phyloP scores from a whole-genome alignment of 2,888 invertebrate species.

The Sepioteuthis lessoniana region DNA sequence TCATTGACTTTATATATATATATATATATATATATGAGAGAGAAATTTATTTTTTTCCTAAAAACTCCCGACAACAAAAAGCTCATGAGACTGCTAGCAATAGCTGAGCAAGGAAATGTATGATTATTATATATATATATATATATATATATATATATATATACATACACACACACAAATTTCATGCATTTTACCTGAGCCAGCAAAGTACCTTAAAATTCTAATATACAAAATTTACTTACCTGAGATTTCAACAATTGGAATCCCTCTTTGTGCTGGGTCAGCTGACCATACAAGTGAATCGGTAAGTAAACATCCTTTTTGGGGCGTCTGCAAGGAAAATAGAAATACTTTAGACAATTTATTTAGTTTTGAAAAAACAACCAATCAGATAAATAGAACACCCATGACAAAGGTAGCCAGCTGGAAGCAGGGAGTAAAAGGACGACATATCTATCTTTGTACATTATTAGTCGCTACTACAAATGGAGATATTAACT shows the following conservation, averaged over 20 bases:
- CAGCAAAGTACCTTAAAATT: no score
- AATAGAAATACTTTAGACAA: not conserved
- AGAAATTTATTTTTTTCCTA: no score
- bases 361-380: not conserved
- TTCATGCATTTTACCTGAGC: not conserved
- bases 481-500: no score
- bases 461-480: no score
- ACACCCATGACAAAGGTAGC: no score
- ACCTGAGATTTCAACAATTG: constrained; percentile 73
- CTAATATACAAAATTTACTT: constrained; percentile 34
- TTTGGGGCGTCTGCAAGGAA: constrained; percentile 62
- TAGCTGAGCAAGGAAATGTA: not conserved
- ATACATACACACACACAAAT: not conserved
- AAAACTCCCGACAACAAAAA: no score
- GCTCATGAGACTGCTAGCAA: no score
- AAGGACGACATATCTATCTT: no score
- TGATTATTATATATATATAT: not conserved
- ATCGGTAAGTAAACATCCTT: constrained; percentile 79
- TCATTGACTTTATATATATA: not conserved
- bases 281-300: constrained; percentile 89
- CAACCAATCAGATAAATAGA: not conserved
- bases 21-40: no score
- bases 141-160: constrained; percentile 19
- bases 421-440: no score
- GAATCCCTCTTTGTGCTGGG: constrained; percentile 80